Evolutionary conservation across 2,113 vertebrate genomes (phyloP).

Genomic region (Ifrita kowaldi): DNA sequence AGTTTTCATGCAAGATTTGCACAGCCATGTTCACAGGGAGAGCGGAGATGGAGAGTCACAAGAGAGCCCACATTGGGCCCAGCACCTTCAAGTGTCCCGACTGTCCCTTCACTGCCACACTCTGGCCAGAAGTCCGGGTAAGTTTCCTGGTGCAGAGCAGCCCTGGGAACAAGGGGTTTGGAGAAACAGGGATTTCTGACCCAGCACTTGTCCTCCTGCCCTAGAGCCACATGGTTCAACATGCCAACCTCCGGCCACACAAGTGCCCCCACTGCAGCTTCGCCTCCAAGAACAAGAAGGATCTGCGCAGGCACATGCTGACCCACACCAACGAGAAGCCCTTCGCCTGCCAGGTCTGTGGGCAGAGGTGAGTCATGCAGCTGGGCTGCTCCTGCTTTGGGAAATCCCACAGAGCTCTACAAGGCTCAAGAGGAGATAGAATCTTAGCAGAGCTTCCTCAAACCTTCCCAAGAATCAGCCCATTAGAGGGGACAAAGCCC

Average conservation of each 20-base stretch:
- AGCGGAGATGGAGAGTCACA: constrained; percentile 98
- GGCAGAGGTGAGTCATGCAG: constrained; percentile 84
- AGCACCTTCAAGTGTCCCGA: constrained; percentile 93
- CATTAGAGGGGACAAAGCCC: not conserved
- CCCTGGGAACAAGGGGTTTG: not conserved
- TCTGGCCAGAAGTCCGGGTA: constrained; percentile 91
- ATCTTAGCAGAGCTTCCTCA: not conserved
- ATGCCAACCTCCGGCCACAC: constrained; percentile 90
- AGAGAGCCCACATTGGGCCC: constrained; percentile 89
- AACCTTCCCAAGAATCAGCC: not conserved
- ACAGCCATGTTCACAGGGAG: constrained; percentile 89
- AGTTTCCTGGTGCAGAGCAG: not conserved
- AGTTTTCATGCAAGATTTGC: constrained; percentile 96
- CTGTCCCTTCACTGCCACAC: constrained; percentile 85
- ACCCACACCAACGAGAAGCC: constrained; percentile 99
- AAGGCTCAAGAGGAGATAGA: not conserved
- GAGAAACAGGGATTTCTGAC: not conserved
- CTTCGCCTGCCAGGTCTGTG: constrained; percentile 89
- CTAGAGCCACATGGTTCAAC: constrained; percentile 89
- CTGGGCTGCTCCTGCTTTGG: not conserved
- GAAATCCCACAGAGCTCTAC: not conserved
- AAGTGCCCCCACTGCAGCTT: constrained; percentile 95
- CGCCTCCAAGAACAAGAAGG: constrained; percentile 98
- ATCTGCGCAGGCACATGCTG: constrained; percentile 90
- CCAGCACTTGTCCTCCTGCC: not conserved